Base-by-base conservation (phyloP, 1,140 invertebrate species). In the Drosophila oshimai region DNA sequence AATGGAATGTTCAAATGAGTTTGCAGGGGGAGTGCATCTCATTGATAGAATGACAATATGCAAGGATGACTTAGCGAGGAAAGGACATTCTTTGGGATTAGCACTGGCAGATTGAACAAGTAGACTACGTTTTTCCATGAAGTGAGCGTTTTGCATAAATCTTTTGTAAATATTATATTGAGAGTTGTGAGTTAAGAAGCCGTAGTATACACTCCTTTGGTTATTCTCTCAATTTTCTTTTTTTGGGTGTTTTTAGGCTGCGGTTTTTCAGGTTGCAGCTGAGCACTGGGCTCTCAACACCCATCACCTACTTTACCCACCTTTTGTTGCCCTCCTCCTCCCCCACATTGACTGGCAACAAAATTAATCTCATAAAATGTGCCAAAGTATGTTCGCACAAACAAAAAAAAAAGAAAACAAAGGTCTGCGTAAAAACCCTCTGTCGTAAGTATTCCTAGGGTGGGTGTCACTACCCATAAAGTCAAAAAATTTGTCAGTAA, bases 341-440 rank as follows among this genome's bases (percentile, higher is more conserved):
- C 24, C 22, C 26, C 47, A n/a, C 24, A 54, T 46, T 62, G n/a
- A n/a, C n/a, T n/a, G 68, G n/a, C 55, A 67, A 67, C 55, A 28
- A 87, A 86, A 87, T 87, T 86, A 87, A 86, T 86, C 80, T 86
- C 61, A 53, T 64, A n/a, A 87, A 86, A 87, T 87, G 81, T 80
- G 72, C 60, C 79, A 79, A 78, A 74, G 76, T 80, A 74, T 50
- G 74, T 74, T 71, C 74, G 74, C 53, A 83, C 62, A 77, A 70
- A 39, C 18, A n/a, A n/a, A n/a, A 53, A 58, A 51, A 29, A 39
- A 22, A 34, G n/a, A 12, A 37, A 58, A 55, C 39, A 41, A 46
- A 31, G 22, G 34, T n/a, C 37, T 15, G 17, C n/a, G 15, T n/a
- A n/a, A n/a, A n/a, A n/a, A n/a, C n/a, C n/a, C n/a, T n/a, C n/a